Conservation (phyloP, 1,140 invertebrate genomes). For the Archivesica marissinica region DNA sequence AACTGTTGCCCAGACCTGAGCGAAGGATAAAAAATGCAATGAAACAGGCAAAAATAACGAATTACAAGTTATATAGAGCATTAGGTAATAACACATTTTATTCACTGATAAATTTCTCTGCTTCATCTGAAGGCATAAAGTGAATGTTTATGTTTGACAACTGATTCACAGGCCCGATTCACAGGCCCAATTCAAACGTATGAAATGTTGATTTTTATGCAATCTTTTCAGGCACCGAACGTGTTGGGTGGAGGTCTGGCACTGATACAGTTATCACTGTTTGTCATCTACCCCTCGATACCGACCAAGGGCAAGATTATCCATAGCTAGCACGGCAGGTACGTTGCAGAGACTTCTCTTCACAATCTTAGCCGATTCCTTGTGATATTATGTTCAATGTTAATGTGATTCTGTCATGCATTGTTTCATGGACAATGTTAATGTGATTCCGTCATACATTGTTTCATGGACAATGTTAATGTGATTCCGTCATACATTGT, state of each 20-base stretch:
- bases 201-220: neutral
- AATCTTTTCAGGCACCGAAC: constrained; percentile 44
- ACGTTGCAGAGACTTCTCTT: neutral
- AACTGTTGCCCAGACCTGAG: too few species aligned
- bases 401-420: too few species aligned
- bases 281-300: constrained; percentile 38
- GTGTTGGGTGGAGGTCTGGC: constrained; percentile 24
- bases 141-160: neutral
- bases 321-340: constrained; percentile 21
- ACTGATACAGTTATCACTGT: constrained; percentile 49
- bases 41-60: too few species aligned
- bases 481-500: too few species aligned
- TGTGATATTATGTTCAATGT: constrained; percentile 9
- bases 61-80: too few species aligned
- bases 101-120: neutral
- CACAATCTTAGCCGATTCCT: neutral
- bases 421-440: too few species aligned
- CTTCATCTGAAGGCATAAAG: neutral
- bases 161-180: neutral
- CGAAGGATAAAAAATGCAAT: too few species aligned
- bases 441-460: too few species aligned
- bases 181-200: neutral
- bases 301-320: constrained; percentile 39
- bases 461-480: too few species aligned
- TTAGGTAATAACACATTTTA: too few species aligned